phyloP scores from a whole-genome alignment of 2,797 vertebrate genomes.

The Betta splendens region DNA sequence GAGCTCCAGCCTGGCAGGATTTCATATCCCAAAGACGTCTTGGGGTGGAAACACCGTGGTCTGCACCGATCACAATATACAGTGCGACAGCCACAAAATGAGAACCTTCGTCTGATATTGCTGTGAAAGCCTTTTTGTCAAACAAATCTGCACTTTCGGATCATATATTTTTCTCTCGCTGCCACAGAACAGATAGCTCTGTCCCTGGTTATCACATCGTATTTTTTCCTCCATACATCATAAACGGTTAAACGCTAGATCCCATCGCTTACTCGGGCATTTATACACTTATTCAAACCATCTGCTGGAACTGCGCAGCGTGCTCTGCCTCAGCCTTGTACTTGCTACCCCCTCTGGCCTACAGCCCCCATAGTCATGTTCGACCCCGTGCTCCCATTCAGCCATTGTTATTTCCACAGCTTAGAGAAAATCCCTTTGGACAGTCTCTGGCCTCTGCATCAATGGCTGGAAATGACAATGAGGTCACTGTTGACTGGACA shows the following conservation, averaged over 20 bases:
- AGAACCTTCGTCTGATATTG: slow-evolving; percentile 52
- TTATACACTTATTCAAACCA: slow-evolving; percentile 61
- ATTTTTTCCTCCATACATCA: slow-evolving; percentile 60
- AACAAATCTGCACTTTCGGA: slow-evolving; percentile 47
- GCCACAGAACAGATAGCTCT: slow-evolving; percentile 56
- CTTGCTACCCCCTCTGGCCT: slow-evolving; percentile 34
- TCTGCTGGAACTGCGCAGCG: slow-evolving; percentile 41
- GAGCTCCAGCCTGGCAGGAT: slow-evolving; percentile 25
- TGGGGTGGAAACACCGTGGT: slow-evolving; percentile 32
- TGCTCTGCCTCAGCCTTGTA: slow-evolving; percentile 34
- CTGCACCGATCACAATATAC: slow-evolving; percentile 52
- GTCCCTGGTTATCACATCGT: slow-evolving; percentile 61
- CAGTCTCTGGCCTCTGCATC: slow-evolving; percentile 47
- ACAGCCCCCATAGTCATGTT: slow-evolving; percentile 42
- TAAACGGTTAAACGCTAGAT: slow-evolving; percentile 66
- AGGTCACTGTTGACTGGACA: slow-evolving; percentile 58
- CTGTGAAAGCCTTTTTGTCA: slow-evolving; percentile 54
- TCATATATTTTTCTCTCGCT: slow-evolving; percentile 34
- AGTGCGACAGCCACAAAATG: slow-evolving; percentile 57
- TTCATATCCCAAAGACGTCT: slow-evolving; percentile 65
- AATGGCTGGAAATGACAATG: slow-evolving; percentile 62
- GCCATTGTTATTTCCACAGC: slow-evolving; percentile 63
- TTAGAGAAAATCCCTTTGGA: slow-evolving; percentile 63
- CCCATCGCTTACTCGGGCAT: slow-evolving; percentile 64
- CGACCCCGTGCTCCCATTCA: slow-evolving; percentile 59